Conservation (phyloP, 2,113 vertebrate species). For the Oryctolagus cuniculus region DNA sequence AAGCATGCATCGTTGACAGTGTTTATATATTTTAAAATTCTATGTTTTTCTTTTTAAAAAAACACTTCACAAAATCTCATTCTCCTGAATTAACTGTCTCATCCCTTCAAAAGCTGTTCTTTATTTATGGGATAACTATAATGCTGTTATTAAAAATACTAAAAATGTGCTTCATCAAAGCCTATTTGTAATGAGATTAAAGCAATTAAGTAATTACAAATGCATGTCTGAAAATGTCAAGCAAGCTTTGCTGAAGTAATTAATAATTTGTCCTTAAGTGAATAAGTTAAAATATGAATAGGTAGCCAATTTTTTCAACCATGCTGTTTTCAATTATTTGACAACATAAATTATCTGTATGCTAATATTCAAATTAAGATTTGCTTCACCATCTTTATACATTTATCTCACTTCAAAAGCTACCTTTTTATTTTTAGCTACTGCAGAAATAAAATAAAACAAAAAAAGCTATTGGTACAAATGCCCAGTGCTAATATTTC, state of each 20-base stretch:
- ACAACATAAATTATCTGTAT: not conserved
- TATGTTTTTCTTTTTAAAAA: not conserved
- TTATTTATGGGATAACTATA: slow-evolving; percentile 30
- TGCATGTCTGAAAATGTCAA: not conserved
- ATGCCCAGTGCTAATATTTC: not conserved
- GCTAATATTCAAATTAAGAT: not conserved
- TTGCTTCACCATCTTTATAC: not conserved
- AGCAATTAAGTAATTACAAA: slow-evolving; percentile 44
- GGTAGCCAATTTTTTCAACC: not conserved
- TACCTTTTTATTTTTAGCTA: not conserved
- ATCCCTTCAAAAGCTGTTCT: not conserved
- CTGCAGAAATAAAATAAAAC: not conserved
- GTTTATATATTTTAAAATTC: not conserved
- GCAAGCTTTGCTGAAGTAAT: not conserved
- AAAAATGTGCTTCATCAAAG: not conserved
- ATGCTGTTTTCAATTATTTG: slow-evolving; percentile 23
- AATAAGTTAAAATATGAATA: slow-evolving; percentile 5
- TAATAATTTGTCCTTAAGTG: slow-evolving; percentile 49
- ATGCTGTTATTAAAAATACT: slow-evolving; percentile 35
- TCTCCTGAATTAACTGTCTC: not conserved
- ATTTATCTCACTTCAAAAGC: not conserved
- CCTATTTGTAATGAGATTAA: slow-evolving; percentile 39
- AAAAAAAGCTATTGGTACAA: not conserved
- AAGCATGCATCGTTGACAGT: not conserved
- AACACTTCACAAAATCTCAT: not conserved